Base-by-base conservation (phyloP, 1,140 invertebrate species). In the Eulimnadia texana region DNA sequence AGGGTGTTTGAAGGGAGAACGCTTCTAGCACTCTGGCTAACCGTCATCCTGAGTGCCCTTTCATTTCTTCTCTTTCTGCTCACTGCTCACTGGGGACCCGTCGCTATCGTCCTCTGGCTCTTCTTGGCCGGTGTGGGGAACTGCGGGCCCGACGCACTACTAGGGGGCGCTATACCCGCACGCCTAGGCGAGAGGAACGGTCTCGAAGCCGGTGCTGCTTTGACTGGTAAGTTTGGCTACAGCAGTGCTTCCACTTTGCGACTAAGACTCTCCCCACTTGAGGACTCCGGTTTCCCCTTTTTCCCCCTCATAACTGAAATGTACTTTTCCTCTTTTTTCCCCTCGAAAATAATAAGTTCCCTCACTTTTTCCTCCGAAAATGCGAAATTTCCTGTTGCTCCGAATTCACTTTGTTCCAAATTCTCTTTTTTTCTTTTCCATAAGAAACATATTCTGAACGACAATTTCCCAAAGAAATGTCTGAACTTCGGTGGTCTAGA, bases 91-190 rank as follows among this genome's bases (percentile, higher is more conserved):
- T 75, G 72, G 71, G 77, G 77, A 24, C 61, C 72, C 3, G 13
- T 69, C 1, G 68, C 74, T 63, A 78, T 78, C 66, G 67, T 68
- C 19, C 6, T 73, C 1, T 76, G 76, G 57, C 70, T 79, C 66
- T 68, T 74, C 19, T 51, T 78, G n/a, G 73, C 75, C 57, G 78
- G 78, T 19, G 72, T 71, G 6, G 74, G 74, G 49, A 77, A 78
- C 62, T 76, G 75, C 64, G 77, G 76, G 10, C 73, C 76, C n/a
- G 78, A 79, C 67, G 69, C 71, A n/a, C 67, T 79, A n/a, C 65
- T 78, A 54, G 72, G 72, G 62, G 77, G 76, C 3, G 72, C 76
- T 20, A 68, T 79, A 22, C 72, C 77, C 24, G 71, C 74, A 57
- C 71, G 75, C 61, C 66, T 79, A 11, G 78, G 77, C 20, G 73